Base-by-base conservation (phyloP, 2,113 vertebrate species). In the Leucoraja erinaceus region DNA sequence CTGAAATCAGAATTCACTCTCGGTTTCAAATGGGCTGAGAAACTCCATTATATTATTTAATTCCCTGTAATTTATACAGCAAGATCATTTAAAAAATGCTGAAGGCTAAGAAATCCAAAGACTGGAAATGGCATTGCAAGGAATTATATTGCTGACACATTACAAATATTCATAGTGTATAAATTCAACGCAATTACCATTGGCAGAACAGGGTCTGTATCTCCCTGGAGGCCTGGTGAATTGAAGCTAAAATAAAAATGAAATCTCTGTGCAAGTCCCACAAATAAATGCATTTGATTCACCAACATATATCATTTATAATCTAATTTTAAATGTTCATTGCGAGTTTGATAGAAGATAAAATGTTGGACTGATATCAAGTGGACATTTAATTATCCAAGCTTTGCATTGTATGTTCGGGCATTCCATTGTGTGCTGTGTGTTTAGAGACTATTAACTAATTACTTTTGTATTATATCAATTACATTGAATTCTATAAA, bases 111-210 rank as follows among this genome's bases (percentile, higher is more conserved):
- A 88, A 66, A 66, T 66, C 83, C 59, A 88, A 88, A 31, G 28
- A 6, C 83, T 88, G 31, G 56, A 61, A 28, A 88, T 88, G 59
- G 38, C 63, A 88, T n/a, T 66, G 83, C 83, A 63, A 18, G 28
- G 59, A 63, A 88, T 88, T 88, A 88, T 88, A 88, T 88, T 88
- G 83, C 59, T 88, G 83, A 88, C 6, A n/a, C 83, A 88, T 88
- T 88, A 66, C 83, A 63, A 86, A 63, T 86, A 86, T n/a, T 86
- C 83, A 18, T 25, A 66, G 28, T 88, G 59, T 88, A 31, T 66
- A 88, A 88, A 88, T 66, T 88, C 59, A 88, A 31, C 16, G 25
- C 61, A 88, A 88, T 88, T 66, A 63, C 59, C 59, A 8, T 4
- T 88, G 83, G 83, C 83, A 63, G 59, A 18, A 63, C 12, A 63